phyloP scores from a whole-genome alignment of 2,797 vertebrate genomes.

The Peromyscus melanophrys region DNA sequence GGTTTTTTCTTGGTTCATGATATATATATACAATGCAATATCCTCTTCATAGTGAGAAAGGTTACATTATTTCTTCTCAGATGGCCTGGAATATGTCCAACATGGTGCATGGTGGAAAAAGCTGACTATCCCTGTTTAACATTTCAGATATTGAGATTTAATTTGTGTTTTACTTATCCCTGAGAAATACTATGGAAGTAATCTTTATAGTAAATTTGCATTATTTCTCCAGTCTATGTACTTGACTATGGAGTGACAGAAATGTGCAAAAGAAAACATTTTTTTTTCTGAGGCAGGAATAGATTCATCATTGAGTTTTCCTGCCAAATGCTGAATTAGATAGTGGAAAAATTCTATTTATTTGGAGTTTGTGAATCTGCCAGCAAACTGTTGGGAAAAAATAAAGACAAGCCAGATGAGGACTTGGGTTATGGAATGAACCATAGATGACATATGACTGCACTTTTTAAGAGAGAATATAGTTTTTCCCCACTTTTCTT shows the following conservation, averaged over 20 bases:
- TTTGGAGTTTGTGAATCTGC: conserved; percentile 83
- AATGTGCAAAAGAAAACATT: conserved; percentile 81
- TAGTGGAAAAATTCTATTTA: conserved; percentile 87
- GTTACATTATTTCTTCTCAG: conserved; percentile 42
- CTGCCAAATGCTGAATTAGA: conserved; percentile 86
- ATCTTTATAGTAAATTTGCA: neutral
- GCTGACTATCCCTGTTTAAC: conserved; percentile 27
- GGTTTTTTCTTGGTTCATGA: conserved; percentile 16
- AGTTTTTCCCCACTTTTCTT: conserved; percentile 62
- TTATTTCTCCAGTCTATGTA: conserved; percentile 55
- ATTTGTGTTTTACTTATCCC: conserved; percentile 65
- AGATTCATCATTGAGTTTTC: conserved; percentile 80
- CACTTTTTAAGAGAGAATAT: conserved; percentile 70
- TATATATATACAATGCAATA: neutral
- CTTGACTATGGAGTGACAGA: conserved; percentile 67
- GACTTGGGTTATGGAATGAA: conserved; percentile 78
- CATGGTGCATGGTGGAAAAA: conserved; percentile 43
- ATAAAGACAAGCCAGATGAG: conserved; percentile 83
- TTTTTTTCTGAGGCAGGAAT: conserved; percentile 81
- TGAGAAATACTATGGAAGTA: conserved; percentile 56
- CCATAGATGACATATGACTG: conserved; percentile 77
- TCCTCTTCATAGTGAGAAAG: neutral
- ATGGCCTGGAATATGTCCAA: conserved; percentile 63
- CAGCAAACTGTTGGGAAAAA: conserved; percentile 83
- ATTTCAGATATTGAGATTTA: conserved; percentile 56